Evolutionary conservation across 2,113 vertebrate genomes (phyloP), one percentile per base, ranked within the genome.

Genomic region (Plecturocebus donacophilus): DNA sequence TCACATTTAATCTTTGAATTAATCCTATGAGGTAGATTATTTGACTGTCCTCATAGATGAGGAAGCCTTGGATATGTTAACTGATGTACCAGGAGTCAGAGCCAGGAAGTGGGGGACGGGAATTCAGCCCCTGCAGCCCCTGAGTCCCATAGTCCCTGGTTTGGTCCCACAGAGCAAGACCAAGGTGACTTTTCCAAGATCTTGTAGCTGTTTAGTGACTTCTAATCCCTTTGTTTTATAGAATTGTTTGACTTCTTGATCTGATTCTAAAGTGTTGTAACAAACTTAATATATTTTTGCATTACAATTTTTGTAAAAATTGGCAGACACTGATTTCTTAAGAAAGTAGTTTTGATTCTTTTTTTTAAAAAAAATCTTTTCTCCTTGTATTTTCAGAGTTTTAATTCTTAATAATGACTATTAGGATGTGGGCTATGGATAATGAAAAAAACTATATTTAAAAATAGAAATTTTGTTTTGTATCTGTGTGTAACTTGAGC

Each of bases 361-460:
- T 68, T 68, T 68, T 64, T 32, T n/a, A n/a, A 13, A 14, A 64
- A 64, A 64, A 64, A 64, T 14, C 27, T 64, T 30, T 64, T 64
- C 27, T 64, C 25, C 58, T 61, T 30, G 61, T 64, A 64, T 64
- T 64, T 64, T 64, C 12, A 64, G 30, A 64, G 61, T 30, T 64
- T 32, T 58, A 23, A 23, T 58, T 23, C 56, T 54, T 89, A 40
- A 88, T 76, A 64, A 71, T 91, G 73, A 95, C 52, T 92, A 83
- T 85, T 79, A 76, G 47, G 38, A 40, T 66, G 8, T 82, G 75
- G 66, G 32, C 35, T 95, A 35, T 94, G 64, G 66, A 45, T 95
- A 79, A 90, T 94, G 47, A 94, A 90, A 42, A 93, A 93, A 64
- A 80, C 25, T 45, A 54, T 19, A 81, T 94, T 94, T 86, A 42